Evolutionary conservation across 2,888 invertebrate species (phyloP).

Genomic region (Gari tellinella): DNA sequence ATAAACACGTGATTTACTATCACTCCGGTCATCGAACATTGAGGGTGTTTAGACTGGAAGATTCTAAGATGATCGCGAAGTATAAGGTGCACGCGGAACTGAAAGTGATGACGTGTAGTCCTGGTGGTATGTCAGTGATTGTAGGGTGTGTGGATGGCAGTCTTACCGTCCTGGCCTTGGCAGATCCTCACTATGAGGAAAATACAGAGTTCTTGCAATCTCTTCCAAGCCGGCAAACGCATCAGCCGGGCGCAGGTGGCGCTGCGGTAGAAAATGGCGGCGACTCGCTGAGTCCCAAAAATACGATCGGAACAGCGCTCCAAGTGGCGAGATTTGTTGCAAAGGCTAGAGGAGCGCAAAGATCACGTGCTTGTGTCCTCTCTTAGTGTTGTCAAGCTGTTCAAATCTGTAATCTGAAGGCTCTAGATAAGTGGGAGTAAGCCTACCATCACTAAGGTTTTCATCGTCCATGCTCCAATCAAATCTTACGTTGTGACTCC

Average conservation of each 20-base stretch:
- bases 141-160: constrained; percentile 97
- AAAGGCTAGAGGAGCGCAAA: constrained; percentile 79
- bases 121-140: constrained; percentile 86
- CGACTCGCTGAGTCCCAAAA: constrained; percentile 69
- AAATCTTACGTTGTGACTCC: too few relatives aligned
- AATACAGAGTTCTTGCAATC: constrained; percentile 75
- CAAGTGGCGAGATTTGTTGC: constrained; percentile 82
- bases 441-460: too few relatives aligned
- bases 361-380: constrained; percentile 79
- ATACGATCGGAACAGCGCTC: constrained; percentile 77
- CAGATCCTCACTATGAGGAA: constrained; percentile 86
- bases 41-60: constrained; percentile 94
- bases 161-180: constrained; percentile 93
- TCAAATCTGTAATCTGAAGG: too few relatives aligned
- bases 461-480: too few relatives aligned
- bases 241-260: constrained; percentile 53
- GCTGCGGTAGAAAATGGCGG: constrained; percentile 56
- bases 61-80: constrained; percentile 96
- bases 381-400: constrained; percentile 50
- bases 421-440: too few relatives aligned
- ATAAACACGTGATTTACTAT: constrained; percentile 98
- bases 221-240: constrained; percentile 74
- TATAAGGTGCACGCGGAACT: constrained; percentile 85
- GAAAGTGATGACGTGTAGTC: constrained; percentile 78
- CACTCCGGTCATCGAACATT: constrained; percentile 98